Evolutionary conservation across 2,797 vertebrate species (phyloP).

Genomic region (Odontamblyopus rebecca): DNA sequence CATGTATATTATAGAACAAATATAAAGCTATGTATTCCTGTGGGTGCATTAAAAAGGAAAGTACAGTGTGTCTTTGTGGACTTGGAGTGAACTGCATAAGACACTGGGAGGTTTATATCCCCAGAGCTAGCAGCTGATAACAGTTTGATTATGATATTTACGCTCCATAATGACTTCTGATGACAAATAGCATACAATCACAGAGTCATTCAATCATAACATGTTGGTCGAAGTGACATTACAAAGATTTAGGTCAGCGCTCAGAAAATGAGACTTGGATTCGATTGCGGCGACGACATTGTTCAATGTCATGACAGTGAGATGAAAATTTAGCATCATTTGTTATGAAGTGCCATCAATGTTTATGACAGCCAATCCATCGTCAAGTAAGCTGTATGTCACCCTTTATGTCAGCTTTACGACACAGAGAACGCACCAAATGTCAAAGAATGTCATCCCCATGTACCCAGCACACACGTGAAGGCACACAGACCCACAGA

Average conservation of each 20-base stretch:
- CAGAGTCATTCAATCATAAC: slow-evolving; percentile 66
- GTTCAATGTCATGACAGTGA: slow-evolving; percentile 74
- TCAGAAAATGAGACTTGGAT: slow-evolving; percentile 66
- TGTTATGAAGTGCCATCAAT: slow-evolving; percentile 70
- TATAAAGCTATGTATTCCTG: slow-evolving; percentile 7
- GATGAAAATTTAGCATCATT: slow-evolving; percentile 69
- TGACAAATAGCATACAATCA: slow-evolving; percentile 67
- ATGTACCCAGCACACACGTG: slow-evolving; percentile 47
- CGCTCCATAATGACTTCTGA: slow-evolving; percentile 61
- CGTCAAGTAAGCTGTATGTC: slow-evolving; percentile 69
- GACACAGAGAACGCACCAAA: slow-evolving; percentile 69
- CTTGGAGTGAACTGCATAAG: slow-evolving; percentile 23
- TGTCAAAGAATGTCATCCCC: slow-evolving; percentile 68
- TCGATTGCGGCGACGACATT: slow-evolving; percentile 70
- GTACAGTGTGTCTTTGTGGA: slow-evolving; percentile 25
- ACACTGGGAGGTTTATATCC: slow-evolving; percentile 46
- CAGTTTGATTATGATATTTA: slow-evolving; percentile 72
- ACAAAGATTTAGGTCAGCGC: slow-evolving; percentile 71
- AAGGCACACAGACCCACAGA: slow-evolving; percentile 43
- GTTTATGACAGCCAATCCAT: slow-evolving; percentile 72
- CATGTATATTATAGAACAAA: slow-evolving; percentile 12
- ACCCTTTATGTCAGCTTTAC: slow-evolving; percentile 72
- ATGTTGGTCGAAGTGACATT: slow-evolving; percentile 67
- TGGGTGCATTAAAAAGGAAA: slow-evolving; percentile 23
- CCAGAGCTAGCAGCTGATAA: slow-evolving; percentile 47